Evolutionary conservation across 1,140 invertebrate species (phyloP), one percentile per base, ranked within the genome.

Genomic region (Apis dorsata): DNA sequence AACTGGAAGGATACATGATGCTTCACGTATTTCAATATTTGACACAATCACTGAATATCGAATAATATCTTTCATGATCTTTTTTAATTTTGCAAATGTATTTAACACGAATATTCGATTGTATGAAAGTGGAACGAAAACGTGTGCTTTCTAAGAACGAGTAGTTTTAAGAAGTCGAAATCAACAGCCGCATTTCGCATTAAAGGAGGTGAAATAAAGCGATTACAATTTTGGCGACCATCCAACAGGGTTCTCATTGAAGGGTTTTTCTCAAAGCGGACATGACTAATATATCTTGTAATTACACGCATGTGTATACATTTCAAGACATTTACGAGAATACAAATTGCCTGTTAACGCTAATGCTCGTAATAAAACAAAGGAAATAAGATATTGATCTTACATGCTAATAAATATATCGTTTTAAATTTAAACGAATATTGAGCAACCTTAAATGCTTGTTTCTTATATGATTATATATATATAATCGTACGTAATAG

Each of bases 111-210:
- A 66, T 66, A 65, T 28, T 71, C 69, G 51, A 69, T 76, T 34
- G 12, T 17, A 55, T 12, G 73, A 53, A 82, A 82, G 73, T 82
- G 55, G 80, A 73, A 77, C 74, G 55, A 70, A 60, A 60, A 73
- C 34, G 55, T 24, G 24, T 72, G 51, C 53, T 34, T 28, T 53
- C 49, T 17, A 19, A 53, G 57, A 72, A 80, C 49, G 28, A 65
- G 49, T 11, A 15, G n/a, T 60, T 59, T 75, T 75, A 69, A 59
- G 71, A 15, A 55, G 57, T 62, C 68, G 34, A 12, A 21, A 17
- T 17, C n/a, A 28, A 59, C 79, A 51, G 9, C 34, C 34, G 24
- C 13, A 17, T 55, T 53, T 66, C 71, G 62, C 19, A 11, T 73
- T n/a, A 49, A 81, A 63, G 11, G 34, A 55, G 53, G 19, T 24